Evolutionary conservation across 2,797 vertebrate species (phyloP), one percentile per base, ranked within the genome.

Genomic region (Sternotherus odoratus): DNA sequence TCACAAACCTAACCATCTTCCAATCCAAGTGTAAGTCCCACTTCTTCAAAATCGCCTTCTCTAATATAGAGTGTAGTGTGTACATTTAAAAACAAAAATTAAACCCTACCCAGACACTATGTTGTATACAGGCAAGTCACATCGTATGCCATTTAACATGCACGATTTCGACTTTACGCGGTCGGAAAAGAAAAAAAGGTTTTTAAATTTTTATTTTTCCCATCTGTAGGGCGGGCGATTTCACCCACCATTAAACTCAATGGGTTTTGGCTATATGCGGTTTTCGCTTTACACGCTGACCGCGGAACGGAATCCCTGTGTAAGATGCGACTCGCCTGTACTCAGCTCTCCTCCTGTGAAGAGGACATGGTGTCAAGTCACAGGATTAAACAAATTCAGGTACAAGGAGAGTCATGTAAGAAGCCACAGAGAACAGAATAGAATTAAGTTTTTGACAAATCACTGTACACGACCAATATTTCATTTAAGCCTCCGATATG

Each of bases 11-110:
- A 56, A 54, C 28, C 2, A 0, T 46, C 43, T 1, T 56, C 24
- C 6, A 6, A 12, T 74, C 24, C 39, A 74, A 74, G 36, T 74
- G 39, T 39, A 46, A 74, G 39, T 39, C 69, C 24, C 43, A 28
- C 4, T 43, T 46, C 86, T 56, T 19, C 1, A 0, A n/a, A 57
- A 6, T 1, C 3, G 13, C 3, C 1, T 13, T 13, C 46, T 0
- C 0, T 8, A 66, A 30, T 23, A 53, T 17, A 39, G 4, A 28
- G 30, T 3, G 3, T 26, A 13, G 48, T 49, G 0, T 10, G 72
- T 2, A 72, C 26, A 51, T 49, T 43, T 24, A 81, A 72, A 60
- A n/a, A 30, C 36, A 26, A 17, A 5, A 53, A n/a, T n/a, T 26
- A 63, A 50, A 15, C 16, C 63, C 63, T 36, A 66, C n/a, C 63